Evolutionary conservation across 2,888 invertebrate genomes (phyloP), one percentile per base, ranked within the genome.

Genomic region (Tachystola acroxantha): DNA sequence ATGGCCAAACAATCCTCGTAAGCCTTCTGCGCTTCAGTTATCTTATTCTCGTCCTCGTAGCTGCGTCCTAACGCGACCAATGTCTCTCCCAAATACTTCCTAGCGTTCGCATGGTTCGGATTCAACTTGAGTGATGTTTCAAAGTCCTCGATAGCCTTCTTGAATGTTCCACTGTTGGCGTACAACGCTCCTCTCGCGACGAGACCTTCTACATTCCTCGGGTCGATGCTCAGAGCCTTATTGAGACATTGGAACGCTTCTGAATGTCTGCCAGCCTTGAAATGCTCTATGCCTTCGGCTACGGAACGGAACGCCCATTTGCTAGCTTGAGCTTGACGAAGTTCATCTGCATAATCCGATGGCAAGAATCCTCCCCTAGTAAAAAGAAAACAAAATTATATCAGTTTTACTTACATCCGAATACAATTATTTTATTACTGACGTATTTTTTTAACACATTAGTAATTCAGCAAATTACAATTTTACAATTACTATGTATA

Each of bases 231-330:
- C 33, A 98, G 81, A 2, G 98, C 98, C 76, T 96, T 96, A 76
- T 97, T 97, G 28, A 97, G 89, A 66, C 96, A 96, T 70, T 96
- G 96, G 81, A 97, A 96, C 24, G 98, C 98, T 87, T 98, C 98
- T 0, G 95, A 93, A 74, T 96, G 96, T 55, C 95, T 91, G 29
- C 96, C 96, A 30, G 94, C 93, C 81, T 98, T 98, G 84, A 97
- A 97, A 82, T 95, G 94, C 64, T 95, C 94, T 58, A 98, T 97
- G 13, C 98, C 98, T 76, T 97, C 96, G n/a, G 96, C 96, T 13
- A 98, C 97, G 65, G 93, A 93, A 41, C 95, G 92, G 78, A 96
- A 96, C 1, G 97, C 97, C 96, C 96, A 96, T 76, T 96, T 96
- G 71, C 94, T 94, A 32, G 96, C 96, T 82, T 98, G 97, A 9